Base-by-base conservation (phyloP, 2,797 vertebrate species). In the Pitangus sulphuratus region DNA sequence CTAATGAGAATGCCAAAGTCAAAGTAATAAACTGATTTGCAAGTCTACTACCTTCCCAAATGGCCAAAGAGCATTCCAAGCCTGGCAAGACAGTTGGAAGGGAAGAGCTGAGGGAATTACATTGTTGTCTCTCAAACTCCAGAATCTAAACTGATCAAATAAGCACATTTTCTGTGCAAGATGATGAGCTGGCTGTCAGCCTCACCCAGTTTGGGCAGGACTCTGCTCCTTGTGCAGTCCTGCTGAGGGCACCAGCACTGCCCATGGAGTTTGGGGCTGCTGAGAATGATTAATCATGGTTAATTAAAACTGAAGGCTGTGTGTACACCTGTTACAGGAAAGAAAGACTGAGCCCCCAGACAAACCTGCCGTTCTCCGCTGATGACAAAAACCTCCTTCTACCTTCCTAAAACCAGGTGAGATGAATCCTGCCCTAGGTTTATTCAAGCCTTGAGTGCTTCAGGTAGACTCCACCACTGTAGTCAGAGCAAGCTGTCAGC, bases 1-100 rank as follows among this genome's bases (percentile, higher is more conserved):
- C 60, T 91, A 86, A 89, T 40, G 74, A 92, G 84, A 95, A 93
- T 69, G 69, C 93, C 91, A 92, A 96, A 97, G 56, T 91, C 89
- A 92, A 93, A 95, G 65, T 12, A 93, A 93, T 79, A 87, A 74
- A 91, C 28, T 60, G 58, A 90, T 96, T 71, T 90, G 87, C 89
- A 95, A 96, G 71, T 94, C 92, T 82, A 91, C 94, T 92, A 19
- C 53, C 40, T 84, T 82, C 94, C 85, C 85, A 93, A 89, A 94
- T 39, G 90, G 77, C 56, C 50, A 60, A 79, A 76, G 89, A 91
- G 68, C 80, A 60, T 91, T 95, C 69, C 87, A 91, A 68, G 50
- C 79, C 83, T 90, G 85, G 58, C 87, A 90, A 80, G 70, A 90
- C 24, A 64, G 20, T 60, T 7, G 4, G 74, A 84, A 88, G 25